Evolutionary conservation across 2,797 vertebrate species (phyloP).

Genomic region (Furcifer pardalis): DNA sequence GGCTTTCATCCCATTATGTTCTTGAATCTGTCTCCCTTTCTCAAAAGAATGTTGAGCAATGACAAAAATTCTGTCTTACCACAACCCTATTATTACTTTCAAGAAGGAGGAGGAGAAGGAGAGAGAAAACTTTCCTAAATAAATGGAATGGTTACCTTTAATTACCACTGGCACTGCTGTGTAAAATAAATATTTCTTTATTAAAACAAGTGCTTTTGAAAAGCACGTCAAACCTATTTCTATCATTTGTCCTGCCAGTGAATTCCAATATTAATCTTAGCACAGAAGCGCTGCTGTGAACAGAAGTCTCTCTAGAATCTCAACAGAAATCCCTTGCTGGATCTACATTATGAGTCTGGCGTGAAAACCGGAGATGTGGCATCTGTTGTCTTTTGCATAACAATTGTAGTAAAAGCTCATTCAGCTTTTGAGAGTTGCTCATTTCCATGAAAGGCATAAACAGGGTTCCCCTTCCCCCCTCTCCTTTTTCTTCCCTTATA

Average conservation of each 20-base stretch:
- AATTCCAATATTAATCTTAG: slow-evolving; percentile 63
- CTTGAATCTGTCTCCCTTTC: slow-evolving; percentile 53
- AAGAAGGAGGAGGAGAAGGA: neutral
- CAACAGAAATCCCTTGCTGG: slow-evolving; percentile 47
- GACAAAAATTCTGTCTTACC: slow-evolving; percentile 59
- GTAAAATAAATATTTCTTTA: slow-evolving; percentile 61
- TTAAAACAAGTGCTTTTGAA: slow-evolving; percentile 68
- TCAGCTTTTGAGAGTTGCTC: slow-evolving; percentile 36
- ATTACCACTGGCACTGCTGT: slow-evolving; percentile 53
- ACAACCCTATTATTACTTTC: slow-evolving; percentile 57
- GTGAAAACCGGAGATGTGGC: slow-evolving; percentile 37
- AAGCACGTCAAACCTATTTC: slow-evolving; percentile 66
- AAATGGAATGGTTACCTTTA: slow-evolving; percentile 65
- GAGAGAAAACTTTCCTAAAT: slow-evolving; percentile 39
- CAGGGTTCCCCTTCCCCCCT: neutral
- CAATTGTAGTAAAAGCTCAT: slow-evolving; percentile 40
- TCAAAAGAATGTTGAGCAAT: slow-evolving; percentile 49
- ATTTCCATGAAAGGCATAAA: slow-evolving; percentile 22
- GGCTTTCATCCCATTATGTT: slow-evolving; percentile 69
- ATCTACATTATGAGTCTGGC: slow-evolving; percentile 46
- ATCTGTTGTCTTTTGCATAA: slow-evolving; percentile 44
- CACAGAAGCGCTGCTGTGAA: slow-evolving; percentile 25
- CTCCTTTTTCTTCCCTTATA: slow-evolving; percentile 20
- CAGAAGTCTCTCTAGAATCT: slow-evolving; percentile 53
- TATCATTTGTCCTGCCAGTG: slow-evolving; percentile 61